Conservation (phyloP, 2,888 invertebrate genomes). For the Cactoblastis cactorum region DNA sequence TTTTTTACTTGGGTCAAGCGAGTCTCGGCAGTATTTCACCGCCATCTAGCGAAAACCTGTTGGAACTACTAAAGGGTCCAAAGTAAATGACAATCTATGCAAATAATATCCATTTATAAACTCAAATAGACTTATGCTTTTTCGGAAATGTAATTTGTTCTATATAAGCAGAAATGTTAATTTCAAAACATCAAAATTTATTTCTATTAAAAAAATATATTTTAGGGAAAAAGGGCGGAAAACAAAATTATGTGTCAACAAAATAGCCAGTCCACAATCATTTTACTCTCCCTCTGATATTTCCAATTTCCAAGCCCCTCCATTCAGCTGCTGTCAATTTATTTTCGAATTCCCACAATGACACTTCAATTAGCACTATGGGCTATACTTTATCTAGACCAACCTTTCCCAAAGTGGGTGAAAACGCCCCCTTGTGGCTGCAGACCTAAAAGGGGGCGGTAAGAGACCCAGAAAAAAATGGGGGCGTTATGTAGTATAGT, state of each 20-base stretch:
- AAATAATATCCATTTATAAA: not conserved
- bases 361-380: not conserved
- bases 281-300: not conserved
- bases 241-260: not conserved
- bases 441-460: too few relatives aligned
- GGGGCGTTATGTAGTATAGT: too few relatives aligned
- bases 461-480: too few relatives aligned
- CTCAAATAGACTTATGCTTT: not conserved
- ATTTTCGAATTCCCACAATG: slow-evolving; percentile 4
- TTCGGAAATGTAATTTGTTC: not conserved
- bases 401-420: too few relatives aligned
- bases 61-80: not conserved
- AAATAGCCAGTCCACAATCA: not conserved
- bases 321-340: slow-evolving; percentile 1
- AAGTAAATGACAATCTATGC: not conserved
- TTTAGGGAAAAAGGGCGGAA: too few relatives aligned
- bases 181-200: too few relatives aligned
- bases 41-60: not conserved
- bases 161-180: not conserved
- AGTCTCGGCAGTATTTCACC: not conserved
- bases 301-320: not conserved
- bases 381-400: not conserved
- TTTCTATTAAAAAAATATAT: too few relatives aligned
- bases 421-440: too few relatives aligned
- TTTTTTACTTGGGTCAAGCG: too few relatives aligned